Evolutionary conservation across 2,888 invertebrate genomes (phyloP).

Genomic region (Azorinus chamasolen): DNA sequence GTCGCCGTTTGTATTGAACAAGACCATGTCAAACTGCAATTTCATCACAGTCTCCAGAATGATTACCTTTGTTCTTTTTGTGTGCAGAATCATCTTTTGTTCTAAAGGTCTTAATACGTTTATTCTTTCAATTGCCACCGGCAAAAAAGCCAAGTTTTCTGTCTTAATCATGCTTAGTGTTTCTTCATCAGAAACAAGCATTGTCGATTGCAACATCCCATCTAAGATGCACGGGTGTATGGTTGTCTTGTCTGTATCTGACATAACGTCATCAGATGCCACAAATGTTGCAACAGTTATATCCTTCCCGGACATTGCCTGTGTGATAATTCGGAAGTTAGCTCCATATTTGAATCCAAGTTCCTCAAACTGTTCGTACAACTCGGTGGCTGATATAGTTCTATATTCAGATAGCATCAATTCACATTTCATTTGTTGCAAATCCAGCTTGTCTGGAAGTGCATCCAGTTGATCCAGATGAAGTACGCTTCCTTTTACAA

Average conservation of each 20-base stretch:
- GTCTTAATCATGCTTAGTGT: neutral
- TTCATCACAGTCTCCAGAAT: neutral
- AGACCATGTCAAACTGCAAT: neutral
- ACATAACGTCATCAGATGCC: neutral
- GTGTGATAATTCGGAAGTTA: neutral
- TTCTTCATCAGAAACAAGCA: neutral
- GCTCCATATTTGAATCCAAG: conserved; percentile 6
- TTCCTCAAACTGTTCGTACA: neutral
- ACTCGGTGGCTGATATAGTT: neutral
- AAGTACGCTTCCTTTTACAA: neutral
- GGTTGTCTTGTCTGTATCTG: neutral
- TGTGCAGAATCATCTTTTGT: neutral
- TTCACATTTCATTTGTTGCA: too few relatives aligned
- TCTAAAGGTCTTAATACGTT: neutral
- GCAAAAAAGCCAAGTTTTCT: neutral
- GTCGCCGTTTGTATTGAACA: neutral
- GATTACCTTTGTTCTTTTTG: neutral
- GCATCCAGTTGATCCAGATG: neutral
- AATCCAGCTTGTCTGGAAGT: neutral
- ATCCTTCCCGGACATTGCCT: neutral
- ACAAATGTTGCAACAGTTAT: neutral
- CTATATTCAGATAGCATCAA: too few relatives aligned
- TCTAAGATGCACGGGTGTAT: conserved; percentile 30
- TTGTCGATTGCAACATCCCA: conserved; percentile 13
- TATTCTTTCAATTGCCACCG: conserved; percentile 1